These are phyloP conservation scores for Mycetomoellerius zeteki DNA, from an alignment of 1,140 invertebrate genomes.

Conservation along the genomic window DNA sequence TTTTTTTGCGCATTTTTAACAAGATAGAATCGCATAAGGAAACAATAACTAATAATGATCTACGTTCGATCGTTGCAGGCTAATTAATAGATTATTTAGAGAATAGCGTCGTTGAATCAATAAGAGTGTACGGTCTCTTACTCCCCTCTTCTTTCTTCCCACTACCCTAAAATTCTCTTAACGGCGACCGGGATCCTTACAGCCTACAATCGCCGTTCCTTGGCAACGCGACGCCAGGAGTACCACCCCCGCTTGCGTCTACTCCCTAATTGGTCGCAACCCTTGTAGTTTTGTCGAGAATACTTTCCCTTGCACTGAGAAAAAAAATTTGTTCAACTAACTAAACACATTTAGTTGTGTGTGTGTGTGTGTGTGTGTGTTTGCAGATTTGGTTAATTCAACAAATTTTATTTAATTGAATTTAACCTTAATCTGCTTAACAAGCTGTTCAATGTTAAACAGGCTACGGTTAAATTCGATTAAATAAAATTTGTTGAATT, in stretches of 20 bases:
- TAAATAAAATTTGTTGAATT: too few species aligned
- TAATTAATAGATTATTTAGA: constrained; percentile 78
- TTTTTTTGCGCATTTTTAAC: background rate
- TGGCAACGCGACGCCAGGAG: constrained; percentile 78
- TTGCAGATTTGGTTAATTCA: too few species aligned
- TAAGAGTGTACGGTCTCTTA: constrained; percentile 74
- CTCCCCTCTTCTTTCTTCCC: constrained; percentile 52
- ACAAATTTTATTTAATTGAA: too few species aligned
- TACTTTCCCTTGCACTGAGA: constrained; percentile 64
- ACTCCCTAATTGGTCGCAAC: constrained; percentile 79
- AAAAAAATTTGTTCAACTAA: too few species aligned
- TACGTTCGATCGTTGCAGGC: constrained; percentile 43
- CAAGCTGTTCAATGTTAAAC: too few species aligned
- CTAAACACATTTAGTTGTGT: too few species aligned
- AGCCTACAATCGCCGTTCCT: constrained; percentile 79
- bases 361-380: too few species aligned
- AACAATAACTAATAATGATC: constrained; percentile 48
- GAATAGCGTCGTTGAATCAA: constrained; percentile 76
- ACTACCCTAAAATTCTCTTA: constrained; percentile 72
- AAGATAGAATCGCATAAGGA: constrained; percentile 26
- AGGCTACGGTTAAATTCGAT: too few species aligned
- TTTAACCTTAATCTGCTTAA: too few species aligned
- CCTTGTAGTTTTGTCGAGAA: constrained; percentile 68
- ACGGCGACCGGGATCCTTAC: constrained; percentile 71
- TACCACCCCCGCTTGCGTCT: constrained; percentile 76